Percentiles rank a stretch among this genome's conserved stretches.
Conservation (phyloP, 2,113 vertebrate genomes). For the Telmatochromis sp. region DNA sequence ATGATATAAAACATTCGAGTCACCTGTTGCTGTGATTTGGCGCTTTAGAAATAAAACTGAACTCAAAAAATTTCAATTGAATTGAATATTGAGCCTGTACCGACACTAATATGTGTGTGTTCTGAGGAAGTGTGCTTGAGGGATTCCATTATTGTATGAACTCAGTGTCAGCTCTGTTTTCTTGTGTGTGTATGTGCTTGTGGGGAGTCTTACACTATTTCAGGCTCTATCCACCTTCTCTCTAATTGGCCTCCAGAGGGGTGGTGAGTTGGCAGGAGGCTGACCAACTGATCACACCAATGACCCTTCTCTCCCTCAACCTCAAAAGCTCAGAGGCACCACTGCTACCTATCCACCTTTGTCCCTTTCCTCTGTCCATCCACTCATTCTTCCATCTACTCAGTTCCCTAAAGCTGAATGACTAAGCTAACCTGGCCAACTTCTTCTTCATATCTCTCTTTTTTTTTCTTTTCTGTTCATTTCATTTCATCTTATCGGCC, state of each 20-base stretch:
- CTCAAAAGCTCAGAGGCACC: background rate
- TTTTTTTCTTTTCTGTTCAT: background rate
- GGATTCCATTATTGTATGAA: conserved; percentile 27
- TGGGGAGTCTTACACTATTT: conserved; percentile 1
- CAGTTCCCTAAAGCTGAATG: background rate
- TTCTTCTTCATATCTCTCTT: background rate
- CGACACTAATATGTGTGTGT: background rate
- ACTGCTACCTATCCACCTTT: background rate
- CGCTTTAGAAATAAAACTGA: background rate
- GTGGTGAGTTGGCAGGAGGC: background rate
- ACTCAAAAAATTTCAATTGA: fast-evolving
- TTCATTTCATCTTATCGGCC: background rate
- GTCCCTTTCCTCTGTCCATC: background rate
- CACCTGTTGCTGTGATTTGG: background rate
- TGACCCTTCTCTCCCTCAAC: background rate
- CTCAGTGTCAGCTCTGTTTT: background rate
- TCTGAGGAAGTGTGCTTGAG: background rate
- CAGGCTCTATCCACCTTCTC: background rate
- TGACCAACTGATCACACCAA: conserved; percentile 31
- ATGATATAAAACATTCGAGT: background rate
- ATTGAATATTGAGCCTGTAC: background rate
- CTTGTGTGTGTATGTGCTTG: background rate
- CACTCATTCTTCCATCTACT: background rate
- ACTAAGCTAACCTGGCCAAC: background rate
- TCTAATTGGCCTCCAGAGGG: conserved; percentile 61